phyloP scores from a whole-genome alignment of 2,113 vertebrate genomes.

The Megatriorchis doriae region DNA sequence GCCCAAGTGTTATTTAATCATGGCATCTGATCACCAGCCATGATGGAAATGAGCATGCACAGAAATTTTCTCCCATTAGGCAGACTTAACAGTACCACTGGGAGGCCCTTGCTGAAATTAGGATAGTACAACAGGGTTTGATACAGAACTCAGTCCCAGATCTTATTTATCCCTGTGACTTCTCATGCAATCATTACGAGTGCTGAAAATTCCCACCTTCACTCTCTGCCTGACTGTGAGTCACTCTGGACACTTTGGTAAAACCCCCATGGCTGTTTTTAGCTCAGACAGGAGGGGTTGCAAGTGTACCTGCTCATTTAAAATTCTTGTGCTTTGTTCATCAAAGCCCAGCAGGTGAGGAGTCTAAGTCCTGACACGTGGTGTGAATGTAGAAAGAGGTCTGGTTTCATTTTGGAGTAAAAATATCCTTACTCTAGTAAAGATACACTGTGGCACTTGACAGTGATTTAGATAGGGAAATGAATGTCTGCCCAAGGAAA shows the following conservation, averaged over 20 bases:
- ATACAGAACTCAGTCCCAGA: background rate
- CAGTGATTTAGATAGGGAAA: background rate
- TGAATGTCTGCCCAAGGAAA: background rate
- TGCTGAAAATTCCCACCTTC: background rate
- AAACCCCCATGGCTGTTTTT: background rate
- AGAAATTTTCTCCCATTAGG: background rate
- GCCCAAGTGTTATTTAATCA: background rate
- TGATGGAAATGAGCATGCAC: background rate
- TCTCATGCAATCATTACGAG: background rate
- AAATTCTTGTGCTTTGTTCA: background rate
- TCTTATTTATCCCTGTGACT: background rate
- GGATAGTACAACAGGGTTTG: background rate
- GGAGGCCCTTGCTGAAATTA: background rate
- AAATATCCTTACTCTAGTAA: background rate
- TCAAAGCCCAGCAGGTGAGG: background rate
- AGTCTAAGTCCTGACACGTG: background rate
- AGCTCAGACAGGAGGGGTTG: background rate
- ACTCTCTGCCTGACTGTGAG: background rate
- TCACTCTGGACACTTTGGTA: background rate
- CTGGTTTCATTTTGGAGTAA: background rate
- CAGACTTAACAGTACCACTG: background rate
- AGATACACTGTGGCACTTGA: background rate
- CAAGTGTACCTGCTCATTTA: background rate
- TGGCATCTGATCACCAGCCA: background rate
- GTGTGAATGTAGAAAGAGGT: background rate